A percentile compares a stretch with the other conserved stretches of the same genome.
These are phyloP conservation scores for Sinelater perroti DNA, from an alignment of 2,888 invertebrate genomes.

Conservation along the genomic window DNA sequence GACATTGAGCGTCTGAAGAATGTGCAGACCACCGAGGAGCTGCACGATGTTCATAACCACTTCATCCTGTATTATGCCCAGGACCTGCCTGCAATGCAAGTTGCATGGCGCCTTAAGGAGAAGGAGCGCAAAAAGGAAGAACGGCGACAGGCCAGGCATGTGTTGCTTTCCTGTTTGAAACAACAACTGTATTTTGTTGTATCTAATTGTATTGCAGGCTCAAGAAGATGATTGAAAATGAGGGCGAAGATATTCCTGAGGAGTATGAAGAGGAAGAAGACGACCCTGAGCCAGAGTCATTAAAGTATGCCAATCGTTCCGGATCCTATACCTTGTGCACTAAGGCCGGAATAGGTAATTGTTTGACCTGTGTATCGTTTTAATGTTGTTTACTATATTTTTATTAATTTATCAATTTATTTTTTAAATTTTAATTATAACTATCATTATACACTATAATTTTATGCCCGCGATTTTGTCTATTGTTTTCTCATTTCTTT, in stretches of 20 bases:
- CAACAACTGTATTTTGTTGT: neutral
- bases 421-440: slow-evolving; percentile 1
- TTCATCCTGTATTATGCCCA: slow-evolving; percentile 92
- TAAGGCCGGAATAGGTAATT: slow-evolving; percentile 81
- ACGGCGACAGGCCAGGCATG: slow-evolving; percentile 53
- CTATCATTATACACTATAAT: too few relatives aligned
- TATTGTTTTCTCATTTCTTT: too few relatives aligned
- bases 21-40: slow-evolving; percentile 87
- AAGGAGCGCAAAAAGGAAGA: slow-evolving; percentile 69
- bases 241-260: slow-evolving; percentile 70
- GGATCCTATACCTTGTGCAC: slow-evolving; percentile 90
- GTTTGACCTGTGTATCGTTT: too few relatives aligned
- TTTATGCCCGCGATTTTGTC: neutral
- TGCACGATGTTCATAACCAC: slow-evolving; percentile 92
- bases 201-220: slow-evolving; percentile 55
- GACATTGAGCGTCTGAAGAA: slow-evolving; percentile 81
- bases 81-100: slow-evolving; percentile 85
- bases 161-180: neutral
- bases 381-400: too few relatives aligned
- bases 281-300: slow-evolving; percentile 67
- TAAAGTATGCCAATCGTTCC: slow-evolving; percentile 87
- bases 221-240: slow-evolving; percentile 66
- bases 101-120: slow-evolving; percentile 73
- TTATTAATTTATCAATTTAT: neutral
- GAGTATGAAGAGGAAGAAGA: slow-evolving; percentile 67